phyloP scores from a whole-genome alignment of 2,797 vertebrate species.

The Toxotes lorentzi region DNA sequence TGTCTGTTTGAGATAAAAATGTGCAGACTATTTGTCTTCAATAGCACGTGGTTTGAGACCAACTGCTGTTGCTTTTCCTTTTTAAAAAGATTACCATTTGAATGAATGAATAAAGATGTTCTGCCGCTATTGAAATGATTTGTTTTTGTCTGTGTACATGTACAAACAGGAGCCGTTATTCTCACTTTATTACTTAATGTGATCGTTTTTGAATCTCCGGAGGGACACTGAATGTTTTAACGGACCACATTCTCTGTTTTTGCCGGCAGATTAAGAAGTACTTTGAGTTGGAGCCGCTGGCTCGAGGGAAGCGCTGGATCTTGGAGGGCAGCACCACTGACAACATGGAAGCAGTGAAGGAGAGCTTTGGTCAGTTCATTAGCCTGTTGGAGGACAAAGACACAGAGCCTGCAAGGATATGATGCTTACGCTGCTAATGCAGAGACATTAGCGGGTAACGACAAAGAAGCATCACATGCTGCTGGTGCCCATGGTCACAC shows the following conservation, averaged over 20 bases:
- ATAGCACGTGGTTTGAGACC: background rate
- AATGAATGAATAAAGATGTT: background rate
- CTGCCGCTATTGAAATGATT: background rate
- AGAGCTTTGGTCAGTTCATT: constrained; percentile 95
- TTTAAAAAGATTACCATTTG: background rate
- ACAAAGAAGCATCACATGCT: constrained; percentile 40
- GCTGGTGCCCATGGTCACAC: constrained; percentile 54
- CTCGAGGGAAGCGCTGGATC: constrained; percentile 96
- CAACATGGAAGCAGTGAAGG: constrained; percentile 92
- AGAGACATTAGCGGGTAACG: constrained; percentile 56
- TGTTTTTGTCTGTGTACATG: background rate
- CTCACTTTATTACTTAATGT: background rate
- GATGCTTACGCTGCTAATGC: constrained; percentile 79
- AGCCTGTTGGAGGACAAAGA: constrained; percentile 94
- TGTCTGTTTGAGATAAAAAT: background rate
- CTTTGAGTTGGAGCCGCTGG: constrained; percentile 97
- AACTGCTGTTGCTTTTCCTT: background rate
- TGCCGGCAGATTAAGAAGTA: constrained; percentile 93
- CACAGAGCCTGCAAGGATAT: constrained; percentile 91
- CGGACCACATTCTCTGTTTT: constrained; percentile 37
- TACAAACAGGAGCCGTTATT: background rate
- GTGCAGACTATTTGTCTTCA: background rate
- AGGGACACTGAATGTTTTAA: background rate
- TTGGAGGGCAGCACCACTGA: constrained; percentile 92
- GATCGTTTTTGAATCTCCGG: background rate